Evolutionary conservation across 30 jellyfish, hydroid and myxozoan genomes (phyloP), one percentile per base, ranked within the genome.

Genomic region (Morbakka virulenta): DNA sequence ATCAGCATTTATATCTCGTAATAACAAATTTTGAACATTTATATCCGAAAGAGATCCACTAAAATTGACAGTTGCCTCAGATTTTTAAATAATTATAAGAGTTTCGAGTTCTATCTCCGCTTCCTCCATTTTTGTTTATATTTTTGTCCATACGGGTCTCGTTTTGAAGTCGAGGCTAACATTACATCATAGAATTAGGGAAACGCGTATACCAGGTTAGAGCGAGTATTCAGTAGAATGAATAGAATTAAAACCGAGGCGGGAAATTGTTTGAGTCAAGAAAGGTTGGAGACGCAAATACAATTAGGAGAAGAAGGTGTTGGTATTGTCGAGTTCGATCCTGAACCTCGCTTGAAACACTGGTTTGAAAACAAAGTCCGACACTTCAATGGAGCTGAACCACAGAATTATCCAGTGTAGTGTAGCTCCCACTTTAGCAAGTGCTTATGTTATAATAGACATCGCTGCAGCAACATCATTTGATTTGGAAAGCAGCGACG

Each of bases 221-320:
- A n/a, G n/a, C n/a, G n/a, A n/a, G n/a, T n/a, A n/a, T n/a, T n/a
- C n/a, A n/a, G n/a, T n/a, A n/a, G n/a, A n/a, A n/a, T n/a, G n/a
- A n/a, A n/a, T n/a, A n/a, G n/a, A n/a, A n/a, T n/a, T n/a, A n/a
- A 74, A 51, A 74, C 79, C 4, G 83, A 74, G 35, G 28, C 66
- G 68, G 11, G 86, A 74, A 74, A 50, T 36, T 23, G 86, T 47
- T n/a, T n/a, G n/a, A n/a, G n/a, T n/a, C n/a, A n/a, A n/a, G n/a
- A n/a, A n/a, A n/a, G n/a, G n/a, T n/a, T 74, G 50, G 86, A 49
- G 23, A 20, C 82, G 26, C 81, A 26, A 50, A 31, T 74, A 22
- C 81, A 62, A 28, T 29, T 74, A 24, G 80, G 86, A 28, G 86
- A 74, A 52, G 82, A 74, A 25, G 86, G 82, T 11, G 12, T 22